A percentile compares a stretch with the other conserved stretches of the same genome.
These are phyloP conservation scores for Dysmachus trigonus DNA, from an alignment of 2,888 invertebrate genomes.

Conservation along the genomic window DNA sequence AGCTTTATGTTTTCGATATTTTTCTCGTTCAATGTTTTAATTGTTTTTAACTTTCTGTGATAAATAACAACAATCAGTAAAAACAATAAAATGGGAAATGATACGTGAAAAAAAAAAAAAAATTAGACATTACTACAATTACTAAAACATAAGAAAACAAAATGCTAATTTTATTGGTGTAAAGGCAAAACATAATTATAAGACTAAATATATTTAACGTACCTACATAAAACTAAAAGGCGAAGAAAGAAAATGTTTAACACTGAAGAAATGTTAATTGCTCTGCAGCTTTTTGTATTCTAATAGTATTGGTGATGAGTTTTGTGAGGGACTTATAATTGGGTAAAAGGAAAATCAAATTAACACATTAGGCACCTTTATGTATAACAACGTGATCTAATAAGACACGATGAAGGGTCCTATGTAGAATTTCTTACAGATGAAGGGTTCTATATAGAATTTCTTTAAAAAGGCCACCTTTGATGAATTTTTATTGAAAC, in stretches of 20 bases:
- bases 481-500: background rate
- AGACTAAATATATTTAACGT: background rate
- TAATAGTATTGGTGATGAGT: background rate
- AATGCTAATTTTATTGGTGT: conserved; percentile 35
- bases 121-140: conserved; percentile 20
- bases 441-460: too few relatives aligned
- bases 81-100: conserved; percentile 50
- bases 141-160: background rate
- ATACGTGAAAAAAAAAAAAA: conserved; percentile 46
- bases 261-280: background rate
- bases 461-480: background rate
- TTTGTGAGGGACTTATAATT: background rate
- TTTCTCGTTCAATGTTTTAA: conserved; percentile 29
- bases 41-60: conserved; percentile 55
- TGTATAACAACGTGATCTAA: too few relatives aligned
- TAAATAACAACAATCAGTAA: conserved; percentile 53
- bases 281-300: background rate
- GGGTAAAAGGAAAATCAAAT: background rate
- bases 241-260: background rate
- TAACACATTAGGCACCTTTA: background rate
- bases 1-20: conserved; percentile 60
- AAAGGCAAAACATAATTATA: conserved; percentile 18
- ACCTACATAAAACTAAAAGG: background rate
- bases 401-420: too few relatives aligned
- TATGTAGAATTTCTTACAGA: too few relatives aligned